These are phyloP conservation scores for Halocaridina rubra DNA, from an alignment of 2,888 invertebrate genomes.

Conservation along the genomic window DNA sequence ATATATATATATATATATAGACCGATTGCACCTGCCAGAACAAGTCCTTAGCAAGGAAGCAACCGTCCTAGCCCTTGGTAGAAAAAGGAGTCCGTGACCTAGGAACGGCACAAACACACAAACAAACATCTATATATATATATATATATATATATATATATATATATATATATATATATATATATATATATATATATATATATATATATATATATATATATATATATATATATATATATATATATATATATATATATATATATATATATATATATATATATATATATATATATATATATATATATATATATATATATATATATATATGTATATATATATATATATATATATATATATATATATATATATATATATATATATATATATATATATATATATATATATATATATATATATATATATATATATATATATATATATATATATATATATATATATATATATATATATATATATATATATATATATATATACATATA, in stretches of 20 bases:
- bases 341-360: slow-evolving; percentile 18
- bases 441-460: neutral
- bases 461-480: neutral
- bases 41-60: no score
- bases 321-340: neutral
- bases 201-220: neutral
- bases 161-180: neutral
- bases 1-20: no score
- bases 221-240: neutral
- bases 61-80: no score
- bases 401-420: neutral
- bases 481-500: neutral
- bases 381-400: slow-evolving; percentile 7
- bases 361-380: slow-evolving; percentile 1
- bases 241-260: neutral
- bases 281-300: neutral
- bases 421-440: neutral
- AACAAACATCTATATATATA: neutral
- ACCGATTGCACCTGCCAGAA: no score
- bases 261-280: neutral
- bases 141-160: neutral
- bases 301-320: neutral
- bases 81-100: no score
- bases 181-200: neutral
- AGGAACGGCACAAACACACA: no score